Percentiles rank a stretch among this genome's conserved stretches.
Conservation (phyloP, 1,140 invertebrate genomes). For the Aculops lycopersici region DNA sequence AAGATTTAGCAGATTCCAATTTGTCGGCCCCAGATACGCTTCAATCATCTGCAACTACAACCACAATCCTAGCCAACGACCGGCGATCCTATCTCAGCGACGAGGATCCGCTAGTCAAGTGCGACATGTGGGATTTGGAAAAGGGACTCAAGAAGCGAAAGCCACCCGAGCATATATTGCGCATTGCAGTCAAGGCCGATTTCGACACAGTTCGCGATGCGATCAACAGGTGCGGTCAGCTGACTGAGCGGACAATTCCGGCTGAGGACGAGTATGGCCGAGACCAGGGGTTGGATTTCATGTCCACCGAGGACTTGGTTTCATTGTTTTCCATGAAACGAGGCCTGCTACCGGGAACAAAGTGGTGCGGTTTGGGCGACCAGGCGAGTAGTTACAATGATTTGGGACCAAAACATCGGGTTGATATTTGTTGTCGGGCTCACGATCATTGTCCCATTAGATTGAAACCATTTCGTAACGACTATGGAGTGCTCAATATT, state of each 20-base stretch:
- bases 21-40: neutral
- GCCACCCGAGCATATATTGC: neutral
- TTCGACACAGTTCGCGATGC: constrained; percentile 6
- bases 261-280: neutral
- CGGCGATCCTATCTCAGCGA: neutral
- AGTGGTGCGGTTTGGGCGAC: constrained; percentile 39
- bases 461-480: constrained; percentile 29
- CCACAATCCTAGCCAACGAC: neutral
- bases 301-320: neutral
- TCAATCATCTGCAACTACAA: neutral
- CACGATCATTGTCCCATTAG: constrained; percentile 30
- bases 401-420: constrained; percentile 26
- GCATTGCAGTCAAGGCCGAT: neutral
- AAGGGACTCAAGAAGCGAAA: neutral
- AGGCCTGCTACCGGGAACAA: constrained; percentile 18
- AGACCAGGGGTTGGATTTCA: neutral
- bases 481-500: constrained; percentile 47
- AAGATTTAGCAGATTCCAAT: neutral
- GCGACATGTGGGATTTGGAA: constrained; percentile 6
- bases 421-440: constrained; percentile 37
- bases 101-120: neutral
- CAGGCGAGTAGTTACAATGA: constrained; percentile 29
- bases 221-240: constrained; percentile 2
- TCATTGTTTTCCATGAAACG: constrained; percentile 2
- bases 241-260: neutral